phyloP scores from a whole-genome alignment of 1,140 invertebrate genomes.

The Achroia grisella region DNA sequence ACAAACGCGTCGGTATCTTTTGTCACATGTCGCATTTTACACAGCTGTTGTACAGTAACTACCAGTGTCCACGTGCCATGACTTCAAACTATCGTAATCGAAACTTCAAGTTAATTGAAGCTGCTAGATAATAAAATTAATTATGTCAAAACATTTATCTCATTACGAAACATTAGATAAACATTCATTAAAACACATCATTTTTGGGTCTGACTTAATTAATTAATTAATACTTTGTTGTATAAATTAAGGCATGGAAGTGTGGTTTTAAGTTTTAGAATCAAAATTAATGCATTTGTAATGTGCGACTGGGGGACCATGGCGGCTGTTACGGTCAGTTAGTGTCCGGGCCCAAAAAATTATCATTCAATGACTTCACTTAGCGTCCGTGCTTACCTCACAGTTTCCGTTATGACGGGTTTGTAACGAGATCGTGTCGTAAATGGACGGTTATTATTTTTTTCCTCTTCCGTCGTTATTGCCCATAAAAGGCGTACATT shows the following conservation, averaged over 20 bases:
- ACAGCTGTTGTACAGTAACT: slow-evolving; percentile 31
- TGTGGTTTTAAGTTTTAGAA: slow-evolving; percentile 19
- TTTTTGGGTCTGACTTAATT: slow-evolving; percentile 15
- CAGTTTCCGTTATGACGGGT: slow-evolving; percentile 15
- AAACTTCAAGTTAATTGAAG: neutral
- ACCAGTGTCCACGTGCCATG: slow-evolving; percentile 9
- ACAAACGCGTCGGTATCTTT: slow-evolving; percentile 26
- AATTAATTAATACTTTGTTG: slow-evolving; percentile 26
- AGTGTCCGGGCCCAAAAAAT: slow-evolving; percentile 9
- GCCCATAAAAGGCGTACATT: slow-evolving; percentile 30
- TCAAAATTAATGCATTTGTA: slow-evolving; percentile 24
- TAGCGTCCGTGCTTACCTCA: slow-evolving; percentile 16
- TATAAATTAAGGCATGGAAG: slow-evolving; percentile 16
- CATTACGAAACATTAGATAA: slow-evolving; percentile 21
- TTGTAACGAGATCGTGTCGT: slow-evolving; percentile 20
- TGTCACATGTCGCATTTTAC: slow-evolving; percentile 33
- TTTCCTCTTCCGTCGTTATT: slow-evolving; percentile 19
- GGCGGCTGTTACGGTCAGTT: slow-evolving; percentile 13
- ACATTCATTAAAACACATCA: slow-evolving; percentile 27
- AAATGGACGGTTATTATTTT: slow-evolving; percentile 8
- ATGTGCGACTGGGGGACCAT: slow-evolving; percentile 13
- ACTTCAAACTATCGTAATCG: slow-evolving; percentile 1
- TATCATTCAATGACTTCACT: slow-evolving; percentile 21
- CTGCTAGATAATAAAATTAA: slow-evolving; percentile 9
- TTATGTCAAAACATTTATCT: slow-evolving; percentile 21